These are phyloP conservation scores for Delichon dasypus DNA, from an alignment of 2,797 vertebrate genomes.

Conservation along the genomic window DNA sequence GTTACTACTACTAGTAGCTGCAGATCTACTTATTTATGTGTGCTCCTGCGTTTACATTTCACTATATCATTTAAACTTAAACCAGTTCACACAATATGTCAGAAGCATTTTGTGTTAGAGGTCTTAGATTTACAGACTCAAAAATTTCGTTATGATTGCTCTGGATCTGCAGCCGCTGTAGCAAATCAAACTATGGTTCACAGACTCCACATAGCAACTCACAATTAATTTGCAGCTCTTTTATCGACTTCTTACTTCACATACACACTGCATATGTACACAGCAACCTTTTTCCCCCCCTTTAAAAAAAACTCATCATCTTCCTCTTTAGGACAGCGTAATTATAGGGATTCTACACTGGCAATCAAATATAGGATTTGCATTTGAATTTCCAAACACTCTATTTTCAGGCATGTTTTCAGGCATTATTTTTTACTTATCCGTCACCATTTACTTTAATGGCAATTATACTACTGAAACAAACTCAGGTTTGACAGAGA, in stretches of 20 bases:
- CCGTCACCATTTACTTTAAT: constrained; percentile 15
- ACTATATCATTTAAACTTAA: constrained; percentile 45
- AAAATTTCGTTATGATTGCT: neutral
- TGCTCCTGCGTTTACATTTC: constrained; percentile 62
- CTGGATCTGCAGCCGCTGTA: neutral
- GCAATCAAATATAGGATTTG: neutral
- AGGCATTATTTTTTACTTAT: neutral
- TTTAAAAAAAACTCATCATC: neutral
- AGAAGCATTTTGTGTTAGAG: neutral
- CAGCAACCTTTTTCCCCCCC: neutral
- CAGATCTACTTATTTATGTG: constrained; percentile 65
- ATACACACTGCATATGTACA: neutral
- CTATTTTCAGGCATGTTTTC: neutral
- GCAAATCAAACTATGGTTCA: neutral
- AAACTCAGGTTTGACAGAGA: constrained; percentile 42
- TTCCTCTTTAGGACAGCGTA: neutral
- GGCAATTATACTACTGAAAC: constrained; percentile 43
- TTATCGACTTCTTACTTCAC: neutral
- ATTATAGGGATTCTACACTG: neutral
- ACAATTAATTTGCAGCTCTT: neutral
- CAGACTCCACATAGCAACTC: neutral
- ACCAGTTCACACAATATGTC: constrained; percentile 32
- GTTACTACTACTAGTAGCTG: constrained; percentile 47
- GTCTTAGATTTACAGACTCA: neutral
- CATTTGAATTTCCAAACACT: neutral